Percentiles rank a stretch among this genome's conserved stretches.
Conservation (phyloP, 1,140 invertebrate genomes). For the Leucophenga varia region DNA sequence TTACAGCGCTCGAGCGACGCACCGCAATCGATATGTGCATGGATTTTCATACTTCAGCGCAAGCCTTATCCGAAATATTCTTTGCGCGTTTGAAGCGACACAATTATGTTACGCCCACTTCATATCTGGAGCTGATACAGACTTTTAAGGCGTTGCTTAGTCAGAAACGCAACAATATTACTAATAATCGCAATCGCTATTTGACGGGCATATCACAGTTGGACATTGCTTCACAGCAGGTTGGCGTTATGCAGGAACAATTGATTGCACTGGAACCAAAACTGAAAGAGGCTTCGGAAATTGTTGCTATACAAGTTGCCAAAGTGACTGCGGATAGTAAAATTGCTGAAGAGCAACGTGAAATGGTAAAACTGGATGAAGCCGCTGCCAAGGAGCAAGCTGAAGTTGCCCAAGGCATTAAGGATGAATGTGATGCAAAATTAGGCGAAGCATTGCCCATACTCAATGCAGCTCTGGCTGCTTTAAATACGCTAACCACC, state of each 20-base stretch:
- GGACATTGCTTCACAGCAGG: slow-evolving; percentile 78
- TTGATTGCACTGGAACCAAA: slow-evolving; percentile 85
- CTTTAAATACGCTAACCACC: slow-evolving; percentile 88
- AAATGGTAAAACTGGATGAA: slow-evolving; percentile 62
- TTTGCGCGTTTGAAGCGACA: slow-evolving; percentile 69
- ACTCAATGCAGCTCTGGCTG: slow-evolving; percentile 83
- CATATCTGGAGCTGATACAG: slow-evolving; percentile 89
- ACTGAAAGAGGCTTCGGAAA: slow-evolving; percentile 76
- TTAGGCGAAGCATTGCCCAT: slow-evolving; percentile 92
- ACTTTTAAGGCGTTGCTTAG: slow-evolving; percentile 84
- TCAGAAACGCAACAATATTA: slow-evolving; percentile 67
- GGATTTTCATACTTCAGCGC: slow-evolving; percentile 84
- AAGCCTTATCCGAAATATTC: slow-evolving; percentile 74
- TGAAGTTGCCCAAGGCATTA: slow-evolving; percentile 81
- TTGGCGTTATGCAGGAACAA: slow-evolving; percentile 82
- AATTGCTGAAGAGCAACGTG: slow-evolving; percentile 64
- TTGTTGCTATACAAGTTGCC: slow-evolving; percentile 62
- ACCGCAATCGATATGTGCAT: slow-evolving; percentile 87
- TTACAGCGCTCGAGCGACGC: slow-evolving; percentile 69
- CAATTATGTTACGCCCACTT: slow-evolving; percentile 93
- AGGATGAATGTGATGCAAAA: slow-evolving; percentile 93
- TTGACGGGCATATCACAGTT: slow-evolving; percentile 85
- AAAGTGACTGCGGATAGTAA: slow-evolving; percentile 69
- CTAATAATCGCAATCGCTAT: slow-evolving; percentile 72
- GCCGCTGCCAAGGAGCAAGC: slow-evolving; percentile 71